Conservation (phyloP, 1,140 invertebrate species). For the Lepidurus apus region DNA sequence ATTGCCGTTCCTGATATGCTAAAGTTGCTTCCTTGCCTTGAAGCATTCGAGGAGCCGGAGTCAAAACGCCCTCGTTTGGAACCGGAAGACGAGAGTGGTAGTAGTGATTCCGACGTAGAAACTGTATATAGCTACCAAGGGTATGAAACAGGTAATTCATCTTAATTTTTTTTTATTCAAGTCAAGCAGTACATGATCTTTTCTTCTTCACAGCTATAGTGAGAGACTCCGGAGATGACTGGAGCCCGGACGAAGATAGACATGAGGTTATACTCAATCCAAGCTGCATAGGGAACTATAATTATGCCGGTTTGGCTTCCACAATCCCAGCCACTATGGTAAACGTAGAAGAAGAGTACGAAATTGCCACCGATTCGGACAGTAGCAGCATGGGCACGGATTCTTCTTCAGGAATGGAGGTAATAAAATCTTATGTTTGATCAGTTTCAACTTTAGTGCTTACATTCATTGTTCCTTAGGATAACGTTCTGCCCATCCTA, state of each 20-base stretch:
- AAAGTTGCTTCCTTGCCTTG: not conserved
- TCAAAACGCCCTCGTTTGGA: not conserved
- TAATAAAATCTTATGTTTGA: not conserved
- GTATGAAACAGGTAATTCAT: constrained; percentile 28
- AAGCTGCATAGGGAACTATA: not conserved
- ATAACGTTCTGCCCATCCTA: not conserved
- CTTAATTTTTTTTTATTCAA: not conserved
- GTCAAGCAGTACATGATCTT: not conserved
- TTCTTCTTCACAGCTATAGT: constrained; percentile 26
- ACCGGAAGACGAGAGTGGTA: not conserved
- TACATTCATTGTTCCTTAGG: not conserved
- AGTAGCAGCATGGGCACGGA: constrained; percentile 15
- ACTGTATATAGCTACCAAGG: constrained; percentile 19
- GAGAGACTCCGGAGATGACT: constrained; percentile 24
- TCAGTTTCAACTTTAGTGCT: not conserved
- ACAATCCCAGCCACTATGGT: constrained; percentile 10
- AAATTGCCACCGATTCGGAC: constrained; percentile 24
- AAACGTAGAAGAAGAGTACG: constrained; percentile 22
- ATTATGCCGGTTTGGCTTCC: not conserved
- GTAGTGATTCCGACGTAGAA: not conserved
- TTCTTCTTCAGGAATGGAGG: constrained; percentile 25
- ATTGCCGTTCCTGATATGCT: not conserved
- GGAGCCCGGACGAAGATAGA: constrained; percentile 1
- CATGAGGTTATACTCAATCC: not conserved
- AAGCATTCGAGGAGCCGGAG: not conserved